Percentiles rank a stretch among this genome's conserved stretches.
Evolutionary conservation across 2,888 invertebrate genomes (phyloP).

Genomic region (Machimus rusticus): DNA sequence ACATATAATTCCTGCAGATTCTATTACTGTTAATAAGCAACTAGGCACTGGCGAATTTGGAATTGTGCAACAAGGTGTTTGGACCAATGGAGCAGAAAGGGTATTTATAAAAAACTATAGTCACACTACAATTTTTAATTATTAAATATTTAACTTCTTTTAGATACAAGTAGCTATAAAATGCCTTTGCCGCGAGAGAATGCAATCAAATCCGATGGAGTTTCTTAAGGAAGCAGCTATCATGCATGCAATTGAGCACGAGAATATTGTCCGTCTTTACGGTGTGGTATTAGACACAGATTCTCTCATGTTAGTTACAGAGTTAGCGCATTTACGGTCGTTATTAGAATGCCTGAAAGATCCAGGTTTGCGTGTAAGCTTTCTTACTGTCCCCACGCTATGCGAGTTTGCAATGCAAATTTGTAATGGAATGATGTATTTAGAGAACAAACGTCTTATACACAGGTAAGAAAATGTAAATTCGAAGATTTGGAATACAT

Average conservation of each 20-base stretch:
- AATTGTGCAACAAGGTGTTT: constrained; percentile 96
- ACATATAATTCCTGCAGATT: constrained; percentile 89
- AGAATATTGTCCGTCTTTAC: constrained; percentile 95
- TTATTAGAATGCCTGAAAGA: constrained; percentile 95
- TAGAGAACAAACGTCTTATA: constrained; percentile 94
- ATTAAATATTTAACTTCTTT: constrained; percentile 48
- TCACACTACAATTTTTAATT: not conserved
- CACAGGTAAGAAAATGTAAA: constrained; percentile 71
- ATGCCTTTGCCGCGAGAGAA: constrained; percentile 90
- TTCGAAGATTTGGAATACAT: not conserved
- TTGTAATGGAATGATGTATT: constrained; percentile 97
- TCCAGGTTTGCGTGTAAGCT: constrained; percentile 86
- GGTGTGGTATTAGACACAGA: constrained; percentile 96
- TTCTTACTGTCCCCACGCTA: constrained; percentile 85
- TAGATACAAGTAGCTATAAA: constrained; percentile 97
- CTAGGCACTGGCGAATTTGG: constrained; percentile 98
- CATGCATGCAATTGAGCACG: constrained; percentile 97
- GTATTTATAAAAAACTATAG: constrained; percentile 66
- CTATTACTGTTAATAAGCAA: constrained; percentile 92
- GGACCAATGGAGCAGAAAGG: constrained; percentile 93
- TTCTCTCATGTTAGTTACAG: constrained; percentile 83
- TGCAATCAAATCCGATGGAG: constrained; percentile 96
- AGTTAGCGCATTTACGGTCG: constrained; percentile 93
- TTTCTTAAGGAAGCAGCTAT: constrained; percentile 98
- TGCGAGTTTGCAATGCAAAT: constrained; percentile 97